These are phyloP conservation scores for Drosophila nigrodunni DNA, from an alignment of 1,140 invertebrate species.

Conservation along the genomic window DNA sequence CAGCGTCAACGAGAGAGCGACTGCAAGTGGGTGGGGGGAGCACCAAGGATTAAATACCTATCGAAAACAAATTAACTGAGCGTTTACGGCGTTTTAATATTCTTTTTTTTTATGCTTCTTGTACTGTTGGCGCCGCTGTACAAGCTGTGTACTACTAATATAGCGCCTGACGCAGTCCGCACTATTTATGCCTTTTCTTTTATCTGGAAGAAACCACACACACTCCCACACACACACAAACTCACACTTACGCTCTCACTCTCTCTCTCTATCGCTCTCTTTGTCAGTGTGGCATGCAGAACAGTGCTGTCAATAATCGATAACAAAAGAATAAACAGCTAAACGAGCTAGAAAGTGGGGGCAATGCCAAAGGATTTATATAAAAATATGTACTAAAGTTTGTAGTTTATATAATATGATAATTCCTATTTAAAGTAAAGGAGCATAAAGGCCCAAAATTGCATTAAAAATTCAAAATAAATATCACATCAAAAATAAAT, in stretches of 20 bases:
- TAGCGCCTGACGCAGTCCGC: conserved; percentile 37
- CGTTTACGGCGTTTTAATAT: background rate
- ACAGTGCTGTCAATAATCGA: too few relatives aligned
- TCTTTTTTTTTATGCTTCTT: background rate
- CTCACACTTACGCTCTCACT: background rate
- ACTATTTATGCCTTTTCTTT: conserved; percentile 78
- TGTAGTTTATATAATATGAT: too few relatives aligned
- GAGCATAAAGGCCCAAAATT: too few relatives aligned
- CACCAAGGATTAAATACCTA: conserved; percentile 26
- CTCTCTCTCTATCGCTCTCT: conserved; percentile 3
- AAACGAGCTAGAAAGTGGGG: too few relatives aligned
- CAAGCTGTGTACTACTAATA: conserved; percentile 56
- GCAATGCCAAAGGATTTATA: too few relatives aligned
- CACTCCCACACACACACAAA: conserved; percentile 3
- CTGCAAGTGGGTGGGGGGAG: conserved; percentile 13
- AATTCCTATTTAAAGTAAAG: too few relatives aligned
- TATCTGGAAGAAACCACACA: conserved; percentile 47
- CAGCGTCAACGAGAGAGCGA: conserved; percentile 8
- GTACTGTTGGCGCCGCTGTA: conserved; percentile 44
- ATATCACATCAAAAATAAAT: too few relatives aligned
- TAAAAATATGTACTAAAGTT: too few relatives aligned
- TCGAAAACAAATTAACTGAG: background rate
- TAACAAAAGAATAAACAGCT: too few relatives aligned
- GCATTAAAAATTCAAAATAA: too few relatives aligned
- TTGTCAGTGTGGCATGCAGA: background rate